A percentile compares a stretch with the other conserved stretches of the same genome.
phyloP scores from a whole-genome alignment of 2,888 invertebrate species.

The Sicus ferrugineus region DNA sequence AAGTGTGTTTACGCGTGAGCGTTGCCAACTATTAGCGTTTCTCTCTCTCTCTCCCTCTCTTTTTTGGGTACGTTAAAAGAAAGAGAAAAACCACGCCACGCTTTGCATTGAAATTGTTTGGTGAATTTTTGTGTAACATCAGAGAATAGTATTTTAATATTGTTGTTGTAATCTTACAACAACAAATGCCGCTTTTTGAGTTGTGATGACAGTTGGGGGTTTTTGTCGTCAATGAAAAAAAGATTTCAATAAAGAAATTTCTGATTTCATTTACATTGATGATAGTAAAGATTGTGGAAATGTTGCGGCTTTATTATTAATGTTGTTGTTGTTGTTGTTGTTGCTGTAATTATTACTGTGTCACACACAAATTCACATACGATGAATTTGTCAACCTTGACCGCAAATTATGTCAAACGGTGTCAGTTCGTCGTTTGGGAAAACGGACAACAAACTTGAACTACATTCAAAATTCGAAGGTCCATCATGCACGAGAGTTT shows the following conservation, averaged over 20 bases:
- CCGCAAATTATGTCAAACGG: too few relatives aligned
- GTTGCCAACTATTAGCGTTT: neutral
- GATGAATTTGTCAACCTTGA: constrained; percentile 26
- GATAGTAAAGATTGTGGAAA: constrained; percentile 2
- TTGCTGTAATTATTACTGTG: neutral
- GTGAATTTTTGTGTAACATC: constrained; percentile 21
- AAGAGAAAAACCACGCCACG: neutral
- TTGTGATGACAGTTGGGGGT: neutral
- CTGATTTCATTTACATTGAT: constrained; percentile 3
- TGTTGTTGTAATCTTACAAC: constrained; percentile 4
- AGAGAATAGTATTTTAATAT: neutral
- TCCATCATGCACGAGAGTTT: too few relatives aligned
- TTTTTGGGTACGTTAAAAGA: neutral
- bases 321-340: constrained; percentile 2
- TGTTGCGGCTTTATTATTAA: neutral
- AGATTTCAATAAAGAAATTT: neutral
- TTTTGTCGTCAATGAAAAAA: constrained; percentile 1
- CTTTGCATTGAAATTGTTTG: constrained; percentile 41
- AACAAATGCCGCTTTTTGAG: neutral
- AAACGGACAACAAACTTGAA: too few relatives aligned
- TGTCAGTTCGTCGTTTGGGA: too few relatives aligned
- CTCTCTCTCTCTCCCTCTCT: neutral
- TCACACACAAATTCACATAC: neutral
- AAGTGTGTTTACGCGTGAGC: constrained; percentile 1
- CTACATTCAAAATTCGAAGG: too few relatives aligned